A percentile compares a stretch with the other conserved stretches of the same genome.
These are phyloP conservation scores for Craterocephalus amniculus DNA, from an alignment of 2,797 vertebrate species.

Conservation along the genomic window DNA sequence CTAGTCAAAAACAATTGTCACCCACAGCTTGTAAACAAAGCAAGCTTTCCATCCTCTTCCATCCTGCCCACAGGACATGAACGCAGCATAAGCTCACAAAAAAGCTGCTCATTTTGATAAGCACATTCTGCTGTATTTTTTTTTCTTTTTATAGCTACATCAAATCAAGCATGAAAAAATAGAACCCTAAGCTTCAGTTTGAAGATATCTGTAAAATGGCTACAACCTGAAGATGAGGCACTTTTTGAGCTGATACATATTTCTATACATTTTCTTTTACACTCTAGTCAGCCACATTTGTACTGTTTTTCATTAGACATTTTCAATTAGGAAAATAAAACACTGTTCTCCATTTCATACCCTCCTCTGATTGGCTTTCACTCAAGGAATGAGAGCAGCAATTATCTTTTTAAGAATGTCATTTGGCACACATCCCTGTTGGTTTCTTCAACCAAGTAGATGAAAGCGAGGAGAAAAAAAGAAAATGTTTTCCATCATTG, in stretches of 20 bases:
- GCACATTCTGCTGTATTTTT: conserved; percentile 33
- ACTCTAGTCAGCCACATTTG: conserved; percentile 52
- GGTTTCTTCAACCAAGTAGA: conserved; percentile 70
- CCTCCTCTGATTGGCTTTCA: conserved; percentile 73
- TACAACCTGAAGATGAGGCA: conserved; percentile 81
- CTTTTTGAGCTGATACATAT: conserved; percentile 75
- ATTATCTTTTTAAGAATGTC: conserved; percentile 63
- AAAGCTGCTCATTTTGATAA: conserved; percentile 29
- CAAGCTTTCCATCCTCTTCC: not conserved
- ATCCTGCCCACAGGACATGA: conserved; percentile 41
- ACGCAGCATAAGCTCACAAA: conserved; percentile 37
- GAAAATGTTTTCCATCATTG: conserved; percentile 50
- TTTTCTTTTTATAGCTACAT: conserved; percentile 45
- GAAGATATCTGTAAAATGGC: conserved; percentile 66
- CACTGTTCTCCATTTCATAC: conserved; percentile 48
- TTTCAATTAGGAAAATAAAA: conserved; percentile 28
- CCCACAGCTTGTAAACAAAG: not conserved
- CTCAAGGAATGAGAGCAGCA: conserved; percentile 72
- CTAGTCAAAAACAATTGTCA: not conserved
- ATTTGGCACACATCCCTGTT: conserved; percentile 77
- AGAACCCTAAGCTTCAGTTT: conserved; percentile 54
- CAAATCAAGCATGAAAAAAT: conserved; percentile 48
- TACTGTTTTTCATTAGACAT: conserved; percentile 40
- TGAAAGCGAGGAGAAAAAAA: conserved; percentile 52
- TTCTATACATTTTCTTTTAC: conserved; percentile 55